Evolutionary conservation across 2,797 vertebrate species (phyloP), one percentile per base, ranked within the genome.

Genomic region (Argya squamiceps): DNA sequence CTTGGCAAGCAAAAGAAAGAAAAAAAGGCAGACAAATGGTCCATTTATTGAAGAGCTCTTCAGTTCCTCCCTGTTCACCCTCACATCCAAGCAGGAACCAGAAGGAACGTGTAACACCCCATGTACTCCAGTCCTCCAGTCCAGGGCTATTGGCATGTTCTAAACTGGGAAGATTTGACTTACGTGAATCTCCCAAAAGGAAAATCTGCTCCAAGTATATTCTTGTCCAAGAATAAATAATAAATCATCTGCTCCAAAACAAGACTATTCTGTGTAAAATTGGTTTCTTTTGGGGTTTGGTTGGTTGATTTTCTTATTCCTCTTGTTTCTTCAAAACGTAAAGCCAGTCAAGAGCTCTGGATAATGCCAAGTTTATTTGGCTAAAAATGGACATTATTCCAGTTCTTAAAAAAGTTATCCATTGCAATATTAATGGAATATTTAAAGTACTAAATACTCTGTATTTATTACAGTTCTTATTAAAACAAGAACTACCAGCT

Each of bases 141-240:
- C 37, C 80, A 60, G 2, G 5, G 41, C 76, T 30, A 36, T 23
- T 32, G 60, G 81, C 55, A 27, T 11, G 17, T 43, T 90, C 88
- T 18, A 11, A 67, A 74, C 82, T 58, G 81, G 82, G 87, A 84
- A 73, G 64, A 84, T 50, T 56, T 81, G 89, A 75, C 53, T 93
- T 89, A 12, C 0, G n/a, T 13, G 32, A 43, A 37, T 76, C 58
- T 65, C 85, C 64, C 41, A 7, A 56, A 89, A 89, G 64, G 91
- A 89, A 83, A 88, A 70, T n/a, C 79, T 88, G 79, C 82, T 96
- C 92, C 83, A 93, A 85, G 52, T 41, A 63, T 79, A 58, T 85
- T 94, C 95, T 70, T 88, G 64, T 77, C 92, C 90, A 95, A 94
- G 79, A 94, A 89, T 85, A 96, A 95, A 89, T 89, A 93, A 92